Evolutionary conservation across 2,113 vertebrate genomes (phyloP).

Genomic region (Rattus norvegicus): DNA sequence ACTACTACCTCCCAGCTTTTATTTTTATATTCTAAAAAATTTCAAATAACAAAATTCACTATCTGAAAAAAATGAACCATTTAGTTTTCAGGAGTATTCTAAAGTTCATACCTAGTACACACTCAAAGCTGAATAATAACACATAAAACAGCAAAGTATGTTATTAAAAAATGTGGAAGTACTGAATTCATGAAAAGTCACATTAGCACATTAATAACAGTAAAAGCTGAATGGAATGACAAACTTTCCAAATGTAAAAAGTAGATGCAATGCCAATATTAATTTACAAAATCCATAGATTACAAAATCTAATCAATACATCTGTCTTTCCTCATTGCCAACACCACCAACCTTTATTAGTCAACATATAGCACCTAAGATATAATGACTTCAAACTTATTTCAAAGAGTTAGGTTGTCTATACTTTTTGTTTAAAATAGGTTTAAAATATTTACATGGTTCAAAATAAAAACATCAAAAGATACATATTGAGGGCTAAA

Average conservation of each 20-base stretch:
- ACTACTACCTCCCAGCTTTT: neutral
- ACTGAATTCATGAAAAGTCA: conserved; percentile 17
- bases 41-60: conserved; percentile 22
- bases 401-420: neutral
- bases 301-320: conserved; percentile 32
- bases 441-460: neutral
- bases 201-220: conserved; percentile 8
- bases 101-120: conserved; percentile 10
- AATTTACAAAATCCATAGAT: conserved; percentile 18
- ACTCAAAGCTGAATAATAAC: neutral
- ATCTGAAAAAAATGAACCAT: neutral
- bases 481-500: neutral
- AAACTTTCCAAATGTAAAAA: conserved; percentile 28
- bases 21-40: neutral
- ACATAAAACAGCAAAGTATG: conserved; percentile 5
- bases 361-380: neutral
- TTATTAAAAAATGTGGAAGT: neutral
- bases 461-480: conserved; percentile 43
- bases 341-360: neutral
- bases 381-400: neutral
- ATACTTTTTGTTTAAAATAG: neutral
- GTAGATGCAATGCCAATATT: neutral
- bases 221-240: neutral
- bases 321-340: neutral
- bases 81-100: conserved; percentile 27